Percentiles rank a stretch among this genome's conserved stretches.
Conservation (phyloP, 37 sponge, comb jelly and placozoan species). For the Haliclona indistincta region DNA sequence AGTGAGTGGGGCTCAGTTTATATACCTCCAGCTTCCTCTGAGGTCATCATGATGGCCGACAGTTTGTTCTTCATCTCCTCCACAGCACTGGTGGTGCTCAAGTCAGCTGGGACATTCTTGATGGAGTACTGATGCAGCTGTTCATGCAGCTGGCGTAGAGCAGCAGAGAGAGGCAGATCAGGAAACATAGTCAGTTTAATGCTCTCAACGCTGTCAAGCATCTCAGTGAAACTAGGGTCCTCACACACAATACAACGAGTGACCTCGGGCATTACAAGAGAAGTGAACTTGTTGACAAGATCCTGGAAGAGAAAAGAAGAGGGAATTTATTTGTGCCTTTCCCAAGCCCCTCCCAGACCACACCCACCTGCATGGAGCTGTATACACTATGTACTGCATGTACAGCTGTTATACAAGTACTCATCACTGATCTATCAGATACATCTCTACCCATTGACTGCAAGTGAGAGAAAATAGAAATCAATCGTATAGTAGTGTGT, state of each 20-base stretch:
- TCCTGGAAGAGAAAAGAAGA: constrained; percentile 34
- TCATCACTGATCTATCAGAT: constrained; percentile 21
- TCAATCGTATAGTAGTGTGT: background rate
- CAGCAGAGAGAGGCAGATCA: constrained; percentile 26
- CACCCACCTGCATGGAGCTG: constrained; percentile 57
- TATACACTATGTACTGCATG: constrained; percentile 65
- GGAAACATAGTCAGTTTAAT: constrained; percentile 53
- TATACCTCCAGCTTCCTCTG: background rate
- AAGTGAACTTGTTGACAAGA: constrained; percentile 60
- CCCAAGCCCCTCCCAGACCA: too few species aligned
- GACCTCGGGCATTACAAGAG: constrained; percentile 49
- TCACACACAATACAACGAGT: constrained; percentile 59
- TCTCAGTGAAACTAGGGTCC: constrained; percentile 57
- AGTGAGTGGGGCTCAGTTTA: too few species aligned
- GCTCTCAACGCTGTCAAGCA: constrained; percentile 49
- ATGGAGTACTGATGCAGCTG: constrained; percentile 41
- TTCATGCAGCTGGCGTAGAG: constrained; percentile 30
- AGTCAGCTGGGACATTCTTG: constrained; percentile 52
- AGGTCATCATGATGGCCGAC: constrained; percentile 10
- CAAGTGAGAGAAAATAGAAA: too few species aligned
- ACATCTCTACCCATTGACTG: constrained; percentile 26
- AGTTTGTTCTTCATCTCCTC: constrained; percentile 65
- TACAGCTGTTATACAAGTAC: constrained; percentile 40
- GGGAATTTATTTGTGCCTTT: too few species aligned
- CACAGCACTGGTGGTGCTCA: constrained; percentile 49